Conservation (phyloP, 2,888 invertebrate species). For the Apeira syringaria region DNA sequence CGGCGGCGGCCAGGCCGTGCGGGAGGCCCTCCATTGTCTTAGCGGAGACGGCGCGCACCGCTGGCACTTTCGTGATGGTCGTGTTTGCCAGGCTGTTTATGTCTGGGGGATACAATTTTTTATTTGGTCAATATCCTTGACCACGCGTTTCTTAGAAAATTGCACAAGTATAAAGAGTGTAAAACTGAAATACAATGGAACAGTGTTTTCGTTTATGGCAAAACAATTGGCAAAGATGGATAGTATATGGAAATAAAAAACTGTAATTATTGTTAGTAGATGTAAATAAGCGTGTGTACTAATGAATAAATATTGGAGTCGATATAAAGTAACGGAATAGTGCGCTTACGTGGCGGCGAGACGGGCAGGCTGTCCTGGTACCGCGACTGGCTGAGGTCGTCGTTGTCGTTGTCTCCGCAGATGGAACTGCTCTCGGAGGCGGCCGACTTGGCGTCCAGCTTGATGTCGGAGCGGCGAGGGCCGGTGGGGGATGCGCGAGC, state of each 20-base stretch:
- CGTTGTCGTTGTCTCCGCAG: conserved; percentile 92
- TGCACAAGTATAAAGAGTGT: no score
- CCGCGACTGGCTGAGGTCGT: conserved; percentile 90
- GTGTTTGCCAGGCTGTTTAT: conserved; percentile 84
- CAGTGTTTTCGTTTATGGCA: no score
- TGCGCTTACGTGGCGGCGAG: conserved; percentile 86
- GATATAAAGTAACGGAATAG: no score
- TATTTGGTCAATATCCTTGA: neutral
- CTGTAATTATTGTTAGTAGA: no score
- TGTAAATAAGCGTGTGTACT: no score
- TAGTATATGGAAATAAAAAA: no score
- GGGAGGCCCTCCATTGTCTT: conserved; percentile 85
- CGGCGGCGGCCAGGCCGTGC: conserved; percentile 84
- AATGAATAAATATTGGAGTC: no score
- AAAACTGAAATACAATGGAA: no score
- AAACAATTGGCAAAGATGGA: no score
- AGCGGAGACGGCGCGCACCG: conserved; percentile 86
- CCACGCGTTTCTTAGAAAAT: no score
- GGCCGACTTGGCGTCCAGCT: conserved; percentile 90
- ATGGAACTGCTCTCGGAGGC: conserved; percentile 89
- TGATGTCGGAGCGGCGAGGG: conserved; percentile 89
- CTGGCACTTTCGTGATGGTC: conserved; percentile 86
- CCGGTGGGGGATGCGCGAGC: conserved; percentile 95
- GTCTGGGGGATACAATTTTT: conserved; percentile 44
- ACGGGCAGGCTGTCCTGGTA: conserved; percentile 79